A percentile compares a stretch with the other conserved stretches of the same genome.
These are phyloP conservation scores for Gnathonemus longibarbis DNA, from an alignment of 2,113 vertebrate genomes.

Conservation along the genomic window DNA sequence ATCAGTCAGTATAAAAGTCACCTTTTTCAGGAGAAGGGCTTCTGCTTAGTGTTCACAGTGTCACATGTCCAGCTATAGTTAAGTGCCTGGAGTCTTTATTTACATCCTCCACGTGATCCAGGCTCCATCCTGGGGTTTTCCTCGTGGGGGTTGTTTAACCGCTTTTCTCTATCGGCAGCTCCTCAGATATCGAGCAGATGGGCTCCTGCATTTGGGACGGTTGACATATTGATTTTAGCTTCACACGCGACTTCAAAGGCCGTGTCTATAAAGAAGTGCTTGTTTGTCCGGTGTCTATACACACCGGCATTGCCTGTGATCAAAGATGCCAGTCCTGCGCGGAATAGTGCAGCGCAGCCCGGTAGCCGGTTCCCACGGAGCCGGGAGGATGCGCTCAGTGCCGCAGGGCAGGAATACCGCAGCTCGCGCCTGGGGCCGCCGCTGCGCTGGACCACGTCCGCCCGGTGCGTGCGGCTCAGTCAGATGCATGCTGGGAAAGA, in stretches of 20 bases:
- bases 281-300: conserved; percentile 21
- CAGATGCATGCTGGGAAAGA: conserved; percentile 97
- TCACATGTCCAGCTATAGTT: neutral
- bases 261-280: conserved; percentile 24
- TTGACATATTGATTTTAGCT: conserved; percentile 47
- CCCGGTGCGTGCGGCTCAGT: conserved; percentile 75
- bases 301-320: neutral
- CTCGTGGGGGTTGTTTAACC: neutral
- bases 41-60: neutral
- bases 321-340: neutral
- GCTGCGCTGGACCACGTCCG: neutral
- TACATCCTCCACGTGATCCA: neutral
- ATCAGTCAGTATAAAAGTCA: neutral
- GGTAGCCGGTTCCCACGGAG: conserved; percentile 13
- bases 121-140: neutral
- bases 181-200: conserved; percentile 33
- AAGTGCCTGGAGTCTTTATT: neutral
- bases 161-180: conserved; percentile 22
- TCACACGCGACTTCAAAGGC: conserved; percentile 42
- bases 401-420: conserved; percentile 11
- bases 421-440: neutral
- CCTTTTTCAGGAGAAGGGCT: neutral
- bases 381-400: neutral
- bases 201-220: conserved; percentile 37
- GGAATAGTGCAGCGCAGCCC: neutral